Evolutionary conservation across 2,113 vertebrate species (phyloP).

Genomic region (Podilymbus podiceps): DNA sequence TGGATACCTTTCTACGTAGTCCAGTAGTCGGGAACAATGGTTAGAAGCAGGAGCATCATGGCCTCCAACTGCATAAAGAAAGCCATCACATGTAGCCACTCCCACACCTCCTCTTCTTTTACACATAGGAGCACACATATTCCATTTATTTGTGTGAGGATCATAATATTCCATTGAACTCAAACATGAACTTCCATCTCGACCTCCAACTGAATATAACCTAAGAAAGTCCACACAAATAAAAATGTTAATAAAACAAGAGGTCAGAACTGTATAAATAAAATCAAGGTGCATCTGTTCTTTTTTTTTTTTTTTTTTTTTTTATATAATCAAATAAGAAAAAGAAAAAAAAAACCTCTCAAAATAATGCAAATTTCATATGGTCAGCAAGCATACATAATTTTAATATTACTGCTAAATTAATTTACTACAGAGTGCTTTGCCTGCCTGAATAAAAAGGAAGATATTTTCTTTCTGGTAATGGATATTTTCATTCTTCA

Average conservation of each 20-base stretch:
- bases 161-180: slow-evolving; percentile 84
- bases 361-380: neutral
- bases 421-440: neutral
- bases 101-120: slow-evolving; percentile 82
- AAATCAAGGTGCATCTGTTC: neutral
- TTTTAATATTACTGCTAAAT: neutral
- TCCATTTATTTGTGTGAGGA: slow-evolving; percentile 83
- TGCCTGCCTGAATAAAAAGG: neutral
- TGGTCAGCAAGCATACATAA: neutral
- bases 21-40: slow-evolving; percentile 77
- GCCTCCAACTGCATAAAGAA: slow-evolving; percentile 81
- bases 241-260: neutral
- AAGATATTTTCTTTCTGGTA: neutral
- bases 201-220: slow-evolving; percentile 81
- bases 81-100: slow-evolving; percentile 79
- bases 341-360: neutral
- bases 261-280: neutral
- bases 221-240: slow-evolving; percentile 51
- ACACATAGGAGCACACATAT: slow-evolving; percentile 82
- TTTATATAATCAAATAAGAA: neutral
- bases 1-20: slow-evolving; percentile 80
- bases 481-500: neutral
- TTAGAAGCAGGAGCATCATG: slow-evolving; percentile 82
- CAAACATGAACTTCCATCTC: slow-evolving; percentile 81
- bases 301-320: neutral